Base-by-base conservation (phyloP, 2,113 vertebrate species). In the Nycticebus coucang region DNA sequence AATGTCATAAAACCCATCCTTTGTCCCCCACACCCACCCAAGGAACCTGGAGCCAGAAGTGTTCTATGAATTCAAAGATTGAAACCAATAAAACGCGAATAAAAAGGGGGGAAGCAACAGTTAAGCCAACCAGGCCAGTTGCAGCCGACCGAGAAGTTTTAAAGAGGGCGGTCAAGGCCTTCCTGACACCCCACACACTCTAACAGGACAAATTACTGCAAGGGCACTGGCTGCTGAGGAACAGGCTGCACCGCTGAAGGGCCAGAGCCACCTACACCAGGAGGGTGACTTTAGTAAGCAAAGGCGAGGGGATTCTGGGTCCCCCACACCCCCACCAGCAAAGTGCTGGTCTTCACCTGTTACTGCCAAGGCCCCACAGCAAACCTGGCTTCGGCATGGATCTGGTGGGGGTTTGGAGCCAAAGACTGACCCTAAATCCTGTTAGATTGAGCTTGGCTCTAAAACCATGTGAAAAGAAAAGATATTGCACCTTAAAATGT, bases 401-500 rank as follows among this genome's bases (percentile, higher is more conserved):
- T 86, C 59, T 68, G 45, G 96, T 62, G 62, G 95, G 88, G 92
- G 72, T 30, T 85, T 94, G 53, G 88, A 97, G 97, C 50, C 87
- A 82, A 92, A 87, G 15, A 33, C 85, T 91, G 84, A 95, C 72
- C 95, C 50, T 45, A 93, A 95, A 94, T 92, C 88, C 91, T 90
- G 94, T 83, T 95, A 97, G 94, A 89, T 97, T 57, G 93, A 87
- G 91, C 91, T 60, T 96, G 96, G 96, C 96, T 95, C 97, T 90
- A 95, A 98, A 97, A 96, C 93, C 55, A 97, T 60, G 89, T 15
- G 94, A 97, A 94, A 97, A 89, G 86, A 89, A 96, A 82, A 96
- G 72, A 95, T 97, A 98, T 95, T 98, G 98, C 98, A 98, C 98
- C 10, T 41, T 95, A 96, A 97, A 96, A 97, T 7, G 72, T 88